These are phyloP conservation scores for Salvelinus namaycush DNA, from an alignment of 2,113 vertebrate genomes.

Conservation along the genomic window DNA sequence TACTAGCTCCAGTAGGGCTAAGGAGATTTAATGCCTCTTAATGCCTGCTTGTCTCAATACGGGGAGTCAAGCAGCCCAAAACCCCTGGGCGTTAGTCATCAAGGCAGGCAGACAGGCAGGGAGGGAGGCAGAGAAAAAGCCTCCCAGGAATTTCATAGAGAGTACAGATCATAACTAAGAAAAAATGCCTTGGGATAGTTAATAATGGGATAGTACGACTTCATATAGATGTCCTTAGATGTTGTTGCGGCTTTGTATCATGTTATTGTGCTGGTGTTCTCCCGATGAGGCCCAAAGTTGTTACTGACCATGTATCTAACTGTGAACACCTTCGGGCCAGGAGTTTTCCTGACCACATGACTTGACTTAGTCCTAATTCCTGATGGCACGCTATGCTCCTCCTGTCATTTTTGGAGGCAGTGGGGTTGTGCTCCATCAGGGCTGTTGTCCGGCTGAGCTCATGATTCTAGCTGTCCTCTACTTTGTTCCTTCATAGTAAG, in stretches of 20 bases:
- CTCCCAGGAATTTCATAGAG: not conserved
- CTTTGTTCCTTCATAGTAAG: conserved; percentile 38
- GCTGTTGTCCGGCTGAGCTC: conserved; percentile 5
- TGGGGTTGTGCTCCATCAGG: not conserved
- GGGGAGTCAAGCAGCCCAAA: conserved; percentile 21
- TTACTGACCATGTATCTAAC: too few relatives aligned
- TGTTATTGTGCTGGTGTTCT: not conserved
- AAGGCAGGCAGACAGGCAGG: not conserved
- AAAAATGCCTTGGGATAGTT: not conserved
- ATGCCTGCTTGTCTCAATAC: conserved; percentile 11
- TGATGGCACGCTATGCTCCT: not conserved
- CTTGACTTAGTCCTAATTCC: not conserved
- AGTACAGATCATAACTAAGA: not conserved
- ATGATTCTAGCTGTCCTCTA: conserved; percentile 4
- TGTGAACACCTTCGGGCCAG: too few relatives aligned
- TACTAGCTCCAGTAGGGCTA: conserved; percentile 32
- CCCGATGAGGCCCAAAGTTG: too few relatives aligned
- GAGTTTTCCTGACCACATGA: too few relatives aligned
- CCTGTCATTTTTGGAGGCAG: not conserved
- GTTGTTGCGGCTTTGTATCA: not conserved
- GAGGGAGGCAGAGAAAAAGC: conserved; percentile 11
- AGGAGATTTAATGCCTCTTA: conserved; percentile 55
- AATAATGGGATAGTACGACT: too few relatives aligned
- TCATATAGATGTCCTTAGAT: not conserved
- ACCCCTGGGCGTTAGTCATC: not conserved